Percentiles rank a stretch among this genome's conserved stretches.
Evolutionary conservation across 1,140 invertebrate species (phyloP).

Genomic region (Mactra quadrangularis): DNA sequence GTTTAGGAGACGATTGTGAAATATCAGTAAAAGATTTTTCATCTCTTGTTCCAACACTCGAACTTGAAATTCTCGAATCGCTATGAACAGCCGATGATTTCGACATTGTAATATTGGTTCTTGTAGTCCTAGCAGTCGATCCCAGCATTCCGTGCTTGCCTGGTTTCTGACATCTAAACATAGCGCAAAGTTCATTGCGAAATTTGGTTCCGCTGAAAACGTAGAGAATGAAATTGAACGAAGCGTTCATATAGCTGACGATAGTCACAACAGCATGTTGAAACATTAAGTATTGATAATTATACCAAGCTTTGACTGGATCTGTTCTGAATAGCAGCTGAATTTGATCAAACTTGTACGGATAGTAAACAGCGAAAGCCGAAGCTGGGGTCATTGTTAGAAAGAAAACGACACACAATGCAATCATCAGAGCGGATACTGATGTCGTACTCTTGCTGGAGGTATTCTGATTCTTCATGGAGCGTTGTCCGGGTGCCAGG

Average conservation of each 20-base stretch:
- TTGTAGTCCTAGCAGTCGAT: background rate
- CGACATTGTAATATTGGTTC: background rate
- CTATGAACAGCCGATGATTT: no score
- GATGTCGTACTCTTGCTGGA: background rate
- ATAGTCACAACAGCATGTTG: constrained; percentile 33
- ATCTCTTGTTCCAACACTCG: no score
- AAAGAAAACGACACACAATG: constrained; percentile 44
- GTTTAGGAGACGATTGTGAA: no score
- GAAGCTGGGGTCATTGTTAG: constrained; percentile 22
- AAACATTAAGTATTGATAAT: constrained; percentile 12
- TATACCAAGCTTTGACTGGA: background rate
- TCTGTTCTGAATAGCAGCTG: background rate
- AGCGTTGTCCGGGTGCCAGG: background rate
- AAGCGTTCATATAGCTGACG: constrained; percentile 34
- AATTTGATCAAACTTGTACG: background rate
- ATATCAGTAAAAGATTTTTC: no score
- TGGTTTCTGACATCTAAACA: constrained; percentile 5
- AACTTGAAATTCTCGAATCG: no score
- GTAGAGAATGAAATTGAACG: constrained; percentile 55
- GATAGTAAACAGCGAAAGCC: constrained; percentile 2
- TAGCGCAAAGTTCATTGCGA: constrained; percentile 3
- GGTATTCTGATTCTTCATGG: background rate
- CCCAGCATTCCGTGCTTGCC: background rate
- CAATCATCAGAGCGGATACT: constrained; percentile 28
- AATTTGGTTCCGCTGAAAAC: constrained; percentile 51